phyloP scores from a whole-genome alignment of 2,797 vertebrate species.

The Pteronotus mesoamericanus region DNA sequence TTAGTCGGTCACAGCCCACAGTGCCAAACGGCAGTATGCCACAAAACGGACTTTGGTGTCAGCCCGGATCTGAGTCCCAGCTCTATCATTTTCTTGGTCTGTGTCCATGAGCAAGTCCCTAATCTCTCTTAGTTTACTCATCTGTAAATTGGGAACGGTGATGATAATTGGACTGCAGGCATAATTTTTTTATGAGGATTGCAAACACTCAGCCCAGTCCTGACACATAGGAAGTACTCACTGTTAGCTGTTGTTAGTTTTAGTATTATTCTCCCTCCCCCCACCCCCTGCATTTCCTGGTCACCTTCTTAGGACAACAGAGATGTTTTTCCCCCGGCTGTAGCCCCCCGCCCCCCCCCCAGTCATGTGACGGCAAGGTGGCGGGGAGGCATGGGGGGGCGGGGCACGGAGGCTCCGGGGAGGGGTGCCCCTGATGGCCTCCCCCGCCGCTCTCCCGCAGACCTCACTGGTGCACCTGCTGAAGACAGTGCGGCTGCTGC shows the following conservation, averaged over 20 bases:
- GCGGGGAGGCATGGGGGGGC: background rate
- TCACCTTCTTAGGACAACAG: background rate
- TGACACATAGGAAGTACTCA: background rate
- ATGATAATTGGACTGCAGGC: background rate
- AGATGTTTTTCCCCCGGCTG: background rate
- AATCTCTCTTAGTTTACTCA: background rate
- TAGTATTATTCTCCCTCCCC: background rate
- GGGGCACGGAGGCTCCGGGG: background rate
- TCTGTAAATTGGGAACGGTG: background rate
- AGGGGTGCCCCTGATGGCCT: background rate
- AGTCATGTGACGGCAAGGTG: background rate
- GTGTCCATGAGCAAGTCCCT: background rate
- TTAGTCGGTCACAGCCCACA: background rate
- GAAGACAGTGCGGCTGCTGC: slow-evolving; percentile 93
- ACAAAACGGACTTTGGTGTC: background rate
- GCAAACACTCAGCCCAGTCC: background rate
- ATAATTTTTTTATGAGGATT: background rate
- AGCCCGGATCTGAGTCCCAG: background rate
- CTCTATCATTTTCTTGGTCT: background rate
- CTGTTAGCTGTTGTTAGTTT: background rate
- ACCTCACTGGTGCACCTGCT: slow-evolving; percentile 94
- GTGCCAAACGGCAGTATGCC: background rate
- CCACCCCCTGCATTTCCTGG: background rate
- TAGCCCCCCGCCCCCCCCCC: background rate
- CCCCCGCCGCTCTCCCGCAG: slow-evolving; percentile 74